Percentiles rank a stretch among this genome's conserved stretches.
Evolutionary conservation across 2,797 vertebrate genomes (phyloP).

Genomic region (Protosalanx chinensis): DNA sequence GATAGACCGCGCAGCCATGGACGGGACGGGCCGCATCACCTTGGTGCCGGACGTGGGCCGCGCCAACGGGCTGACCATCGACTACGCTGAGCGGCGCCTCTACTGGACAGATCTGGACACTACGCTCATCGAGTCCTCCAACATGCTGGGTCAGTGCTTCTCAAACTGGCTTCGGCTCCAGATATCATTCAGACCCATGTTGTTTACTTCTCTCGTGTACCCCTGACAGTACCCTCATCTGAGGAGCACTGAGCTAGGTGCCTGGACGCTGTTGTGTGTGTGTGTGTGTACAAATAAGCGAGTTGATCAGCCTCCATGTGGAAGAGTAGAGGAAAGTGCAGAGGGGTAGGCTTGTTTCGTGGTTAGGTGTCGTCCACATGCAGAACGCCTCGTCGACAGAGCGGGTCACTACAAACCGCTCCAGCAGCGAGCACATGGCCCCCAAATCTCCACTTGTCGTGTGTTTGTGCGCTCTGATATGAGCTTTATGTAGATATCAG

Average conservation of each 20-base stretch:
- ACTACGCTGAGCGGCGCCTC: conserved; percentile 91
- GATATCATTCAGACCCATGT: no score
- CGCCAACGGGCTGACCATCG: conserved; percentile 95
- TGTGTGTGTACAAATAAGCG: no score
- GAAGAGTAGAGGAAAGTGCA: no score
- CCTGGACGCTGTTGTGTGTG: no score
- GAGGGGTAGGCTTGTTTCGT: background rate
- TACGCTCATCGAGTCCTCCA: conserved; percentile 94
- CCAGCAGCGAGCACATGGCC: background rate
- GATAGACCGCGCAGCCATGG: conserved; percentile 95
- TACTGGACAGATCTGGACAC: conserved; percentile 99
- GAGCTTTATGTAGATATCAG: conserved; percentile 6
- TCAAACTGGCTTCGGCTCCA: no score
- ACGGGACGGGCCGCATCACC: conserved; percentile 88
- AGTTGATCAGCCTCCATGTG: no score
- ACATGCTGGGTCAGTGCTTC: conserved; percentile 86
- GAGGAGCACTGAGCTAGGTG: no score
- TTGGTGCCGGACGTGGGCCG: conserved; percentile 92
- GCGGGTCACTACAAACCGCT: background rate
- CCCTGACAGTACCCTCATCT: no score
- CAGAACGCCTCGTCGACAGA: background rate
- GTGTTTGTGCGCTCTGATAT: conserved; percentile 3
- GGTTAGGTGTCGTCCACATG: background rate
- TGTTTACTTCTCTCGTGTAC: no score
- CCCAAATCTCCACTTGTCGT: background rate